These are phyloP conservation scores for Corythucha ciliata DNA, from an alignment of 2,888 invertebrate species.

Conservation along the genomic window DNA sequence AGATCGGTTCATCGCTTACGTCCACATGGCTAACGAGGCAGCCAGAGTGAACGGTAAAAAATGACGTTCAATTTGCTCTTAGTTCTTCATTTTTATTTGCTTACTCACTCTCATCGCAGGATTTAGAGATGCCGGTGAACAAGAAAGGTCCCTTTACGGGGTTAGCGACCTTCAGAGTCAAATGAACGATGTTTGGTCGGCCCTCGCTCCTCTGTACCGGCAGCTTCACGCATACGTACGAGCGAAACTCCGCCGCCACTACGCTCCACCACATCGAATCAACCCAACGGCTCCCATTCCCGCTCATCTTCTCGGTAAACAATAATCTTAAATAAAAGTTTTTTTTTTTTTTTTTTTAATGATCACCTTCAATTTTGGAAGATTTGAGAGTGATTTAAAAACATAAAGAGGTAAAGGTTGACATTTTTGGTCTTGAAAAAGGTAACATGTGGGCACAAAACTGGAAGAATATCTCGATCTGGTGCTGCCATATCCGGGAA, in stretches of 20 bases:
- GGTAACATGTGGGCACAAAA: slow-evolving; percentile 78
- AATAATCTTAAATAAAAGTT: no score
- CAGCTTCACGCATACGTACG: slow-evolving; percentile 76
- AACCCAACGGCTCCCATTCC: slow-evolving; percentile 68
- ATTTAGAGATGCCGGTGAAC: slow-evolving; percentile 68
- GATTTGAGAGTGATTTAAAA: no score
- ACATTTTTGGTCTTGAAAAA: no score
- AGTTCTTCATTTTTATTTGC: no score
- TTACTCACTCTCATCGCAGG: slow-evolving; percentile 44
- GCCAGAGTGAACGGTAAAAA: slow-evolving; percentile 55
- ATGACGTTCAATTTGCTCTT: no score
- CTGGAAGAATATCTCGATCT: slow-evolving; percentile 68
- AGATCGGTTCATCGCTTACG: slow-evolving; percentile 66
- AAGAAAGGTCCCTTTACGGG: slow-evolving; percentile 67
- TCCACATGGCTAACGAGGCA: slow-evolving; percentile 69
- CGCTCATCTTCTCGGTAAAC: slow-evolving; percentile 62
- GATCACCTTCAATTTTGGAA: no score
- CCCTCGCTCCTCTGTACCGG: slow-evolving; percentile 64
- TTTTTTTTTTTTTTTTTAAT: no score
- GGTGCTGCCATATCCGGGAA: slow-evolving; percentile 65
- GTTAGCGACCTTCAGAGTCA: slow-evolving; percentile 54
- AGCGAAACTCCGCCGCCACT: slow-evolving; percentile 52
- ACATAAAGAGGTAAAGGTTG: no score
- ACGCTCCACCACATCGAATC: slow-evolving; percentile 49
- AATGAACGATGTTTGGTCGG: slow-evolving; percentile 51